Percentiles rank a stretch among this genome's conserved stretches.
phyloP scores from a whole-genome alignment of 1,140 invertebrate genomes.

The Argopecten irradians region DNA sequence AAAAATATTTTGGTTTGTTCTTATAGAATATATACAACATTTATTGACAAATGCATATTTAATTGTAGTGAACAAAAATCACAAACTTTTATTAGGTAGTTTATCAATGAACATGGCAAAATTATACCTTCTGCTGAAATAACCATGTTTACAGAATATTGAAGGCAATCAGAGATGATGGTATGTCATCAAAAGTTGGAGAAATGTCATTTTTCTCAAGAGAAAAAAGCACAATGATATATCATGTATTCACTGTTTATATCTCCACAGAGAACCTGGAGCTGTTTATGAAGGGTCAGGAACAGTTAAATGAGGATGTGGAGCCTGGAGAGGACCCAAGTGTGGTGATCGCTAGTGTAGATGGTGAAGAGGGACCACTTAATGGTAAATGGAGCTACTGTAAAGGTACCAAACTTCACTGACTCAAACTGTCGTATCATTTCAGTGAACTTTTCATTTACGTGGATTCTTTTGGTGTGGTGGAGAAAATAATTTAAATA shows the following conservation, averaged over 20 bases:
- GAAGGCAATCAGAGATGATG: too few species aligned
- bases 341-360: conserved; percentile 72
- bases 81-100: too few species aligned
- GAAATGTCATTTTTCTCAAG: too few species aligned
- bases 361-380: conserved; percentile 87
- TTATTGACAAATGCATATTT: too few species aligned
- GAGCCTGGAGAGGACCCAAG: conserved; percentile 77
- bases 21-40: too few species aligned
- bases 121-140: too few species aligned
- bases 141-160: too few species aligned
- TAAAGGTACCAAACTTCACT: conserved; percentile 17
- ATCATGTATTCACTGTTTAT: neutral
- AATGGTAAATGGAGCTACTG: conserved; percentile 61
- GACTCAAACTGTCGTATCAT: neutral
- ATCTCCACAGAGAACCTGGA: conserved; percentile 73
- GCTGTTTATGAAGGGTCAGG: conserved; percentile 73
- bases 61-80: too few species aligned
- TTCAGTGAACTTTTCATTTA: neutral
- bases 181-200: too few species aligned
- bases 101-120: too few species aligned
- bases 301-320: conserved; percentile 75
- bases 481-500: neutral
- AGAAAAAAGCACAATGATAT: neutral
- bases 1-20: too few species aligned
- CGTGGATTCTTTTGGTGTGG: neutral